Conservation (phyloP, 2,113 vertebrate species). For the Apeltes quadracus region DNA sequence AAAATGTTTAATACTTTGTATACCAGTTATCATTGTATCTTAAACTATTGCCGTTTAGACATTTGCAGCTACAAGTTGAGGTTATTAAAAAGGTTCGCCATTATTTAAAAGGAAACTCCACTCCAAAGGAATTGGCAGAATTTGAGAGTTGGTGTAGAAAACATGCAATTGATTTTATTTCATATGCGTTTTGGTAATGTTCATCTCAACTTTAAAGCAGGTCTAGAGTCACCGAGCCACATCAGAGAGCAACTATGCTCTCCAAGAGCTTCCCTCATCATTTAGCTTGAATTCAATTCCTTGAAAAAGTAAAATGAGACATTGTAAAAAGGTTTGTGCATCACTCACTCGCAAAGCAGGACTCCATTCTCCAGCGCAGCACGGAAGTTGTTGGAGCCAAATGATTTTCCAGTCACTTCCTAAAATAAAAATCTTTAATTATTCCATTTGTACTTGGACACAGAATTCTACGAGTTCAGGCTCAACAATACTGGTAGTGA, state of each 20-base stretch:
- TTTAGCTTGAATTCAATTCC: neutral
- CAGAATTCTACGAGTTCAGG: neutral
- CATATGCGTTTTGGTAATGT: no score
- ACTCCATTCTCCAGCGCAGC: constrained; percentile 93
- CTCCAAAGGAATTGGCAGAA: neutral
- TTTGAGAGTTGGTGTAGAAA: neutral
- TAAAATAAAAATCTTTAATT: constrained; percentile 33
- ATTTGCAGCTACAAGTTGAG: neutral
- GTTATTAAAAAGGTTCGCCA: no score
- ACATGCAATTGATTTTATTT: neutral
- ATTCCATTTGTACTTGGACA: neutral
- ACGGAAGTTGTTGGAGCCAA: constrained; percentile 88
- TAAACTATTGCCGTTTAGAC: no score
- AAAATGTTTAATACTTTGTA: neutral
- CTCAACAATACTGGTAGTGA: neutral
- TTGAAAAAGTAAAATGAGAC: neutral
- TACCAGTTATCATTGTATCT: no score
- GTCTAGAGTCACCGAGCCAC: neutral
- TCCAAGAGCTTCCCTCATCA: neutral
- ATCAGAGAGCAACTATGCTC: neutral
- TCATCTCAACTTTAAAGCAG: neutral
- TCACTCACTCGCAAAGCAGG: constrained; percentile 93
- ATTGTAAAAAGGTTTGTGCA: neutral
- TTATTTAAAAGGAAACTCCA: neutral
- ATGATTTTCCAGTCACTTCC: constrained; percentile 90